Conservation (phyloP, 2,797 vertebrate species). For the Anolis apletophallus region DNA sequence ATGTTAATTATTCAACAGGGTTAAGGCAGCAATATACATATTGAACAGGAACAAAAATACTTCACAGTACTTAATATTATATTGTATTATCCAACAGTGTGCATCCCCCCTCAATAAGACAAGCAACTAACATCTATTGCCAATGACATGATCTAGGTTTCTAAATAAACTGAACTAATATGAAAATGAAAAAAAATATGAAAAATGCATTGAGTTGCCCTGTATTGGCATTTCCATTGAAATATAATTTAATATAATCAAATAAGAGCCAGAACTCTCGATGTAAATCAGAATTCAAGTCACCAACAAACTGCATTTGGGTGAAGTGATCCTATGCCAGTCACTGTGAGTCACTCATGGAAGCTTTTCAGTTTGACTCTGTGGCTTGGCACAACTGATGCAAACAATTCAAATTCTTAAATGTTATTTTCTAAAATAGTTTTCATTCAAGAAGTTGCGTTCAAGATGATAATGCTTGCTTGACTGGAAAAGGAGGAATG, state of each 20-base stretch:
- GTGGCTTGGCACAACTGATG: neutral
- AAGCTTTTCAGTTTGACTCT: neutral
- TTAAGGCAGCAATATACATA: no score
- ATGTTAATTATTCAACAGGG: no score
- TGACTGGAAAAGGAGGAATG: neutral
- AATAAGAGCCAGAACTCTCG: neutral
- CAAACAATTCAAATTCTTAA: neutral
- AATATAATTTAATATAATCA: neutral
- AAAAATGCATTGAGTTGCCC: no score
- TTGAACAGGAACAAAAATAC: no score
- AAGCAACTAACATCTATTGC: neutral
- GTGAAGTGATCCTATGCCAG: neutral
- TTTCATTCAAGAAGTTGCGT: neutral
- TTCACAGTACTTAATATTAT: neutral
- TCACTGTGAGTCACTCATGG: neutral
- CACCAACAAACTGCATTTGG: neutral
- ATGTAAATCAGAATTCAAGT: neutral
- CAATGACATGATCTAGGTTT: neutral
- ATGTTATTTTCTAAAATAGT: constrained; percentile 6
- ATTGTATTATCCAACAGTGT: neutral
- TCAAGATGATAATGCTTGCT: neutral
- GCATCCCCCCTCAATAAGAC: neutral
- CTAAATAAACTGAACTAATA: neutral
- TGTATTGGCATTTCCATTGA: neutral
- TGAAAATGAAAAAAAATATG: neutral